A percentile compares a stretch with the other conserved stretches of the same genome.
Conservation (phyloP, 2,113 vertebrate species). For the Callocephalon fimbriatum region DNA sequence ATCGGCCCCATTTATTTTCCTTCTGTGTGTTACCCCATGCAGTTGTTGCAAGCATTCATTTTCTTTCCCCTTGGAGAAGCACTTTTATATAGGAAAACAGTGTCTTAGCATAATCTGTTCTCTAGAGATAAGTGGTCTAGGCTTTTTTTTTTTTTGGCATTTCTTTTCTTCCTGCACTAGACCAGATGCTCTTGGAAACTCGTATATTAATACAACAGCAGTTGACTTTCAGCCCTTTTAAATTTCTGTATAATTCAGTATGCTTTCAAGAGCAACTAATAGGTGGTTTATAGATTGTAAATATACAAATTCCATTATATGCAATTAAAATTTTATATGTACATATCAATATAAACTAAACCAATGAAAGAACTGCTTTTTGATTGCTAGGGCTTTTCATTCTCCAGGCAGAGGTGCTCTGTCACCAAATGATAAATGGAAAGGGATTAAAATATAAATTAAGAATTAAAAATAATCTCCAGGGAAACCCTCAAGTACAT, state of each 20-base stretch:
- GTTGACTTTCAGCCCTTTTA: neutral
- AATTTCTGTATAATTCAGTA: neutral
- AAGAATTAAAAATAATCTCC: neutral
- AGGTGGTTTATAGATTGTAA: neutral
- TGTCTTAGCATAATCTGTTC: neutral
- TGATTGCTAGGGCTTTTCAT: neutral
- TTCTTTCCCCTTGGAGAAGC: neutral
- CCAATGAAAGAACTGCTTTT: neutral
- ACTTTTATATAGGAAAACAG: neutral
- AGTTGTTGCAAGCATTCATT: neutral
- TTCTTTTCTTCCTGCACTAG: neutral
- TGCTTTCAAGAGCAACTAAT: neutral
- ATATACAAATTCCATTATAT: neutral
- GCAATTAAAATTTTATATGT: neutral
- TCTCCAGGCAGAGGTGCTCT: neutral
- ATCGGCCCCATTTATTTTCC: neutral
- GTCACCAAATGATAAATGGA: neutral
- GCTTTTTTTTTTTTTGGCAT: neutral
- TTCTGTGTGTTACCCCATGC: neutral
- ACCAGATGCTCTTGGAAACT: rapidly evolving
- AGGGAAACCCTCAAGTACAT: neutral
- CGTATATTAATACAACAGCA: neutral
- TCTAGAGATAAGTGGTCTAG: neutral
- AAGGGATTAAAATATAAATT: neutral
- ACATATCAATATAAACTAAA: neutral